Percentiles rank a stretch among this genome's conserved stretches.
phyloP scores from a whole-genome alignment of 2,888 invertebrate species.

The Metacarcinus magister region DNA sequence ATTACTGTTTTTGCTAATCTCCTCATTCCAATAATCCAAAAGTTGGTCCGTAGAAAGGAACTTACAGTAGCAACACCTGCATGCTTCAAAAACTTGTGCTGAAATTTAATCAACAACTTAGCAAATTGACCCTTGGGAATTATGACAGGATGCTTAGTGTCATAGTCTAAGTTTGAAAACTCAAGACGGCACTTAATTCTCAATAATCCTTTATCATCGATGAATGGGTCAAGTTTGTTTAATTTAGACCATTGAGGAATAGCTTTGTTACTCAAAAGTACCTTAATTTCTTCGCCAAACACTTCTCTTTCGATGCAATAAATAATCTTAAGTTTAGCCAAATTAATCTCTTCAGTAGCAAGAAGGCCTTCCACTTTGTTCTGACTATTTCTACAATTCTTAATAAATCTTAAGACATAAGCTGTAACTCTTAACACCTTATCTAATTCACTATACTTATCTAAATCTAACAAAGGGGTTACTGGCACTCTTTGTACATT shows the following conservation, averaged over 20 bases:
- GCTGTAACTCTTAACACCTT: conserved; percentile 67
- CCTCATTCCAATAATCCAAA: conserved; percentile 69
- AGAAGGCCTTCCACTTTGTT: conserved; percentile 59
- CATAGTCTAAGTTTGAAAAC: conserved; percentile 69
- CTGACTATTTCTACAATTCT: conserved; percentile 64
- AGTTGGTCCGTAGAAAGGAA: conserved; percentile 62
- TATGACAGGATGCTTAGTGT: conserved; percentile 71
- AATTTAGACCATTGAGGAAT: conserved; percentile 67
- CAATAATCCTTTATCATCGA: conserved; percentile 56
- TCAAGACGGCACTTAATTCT: conserved; percentile 64
- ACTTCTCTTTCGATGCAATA: conserved; percentile 42
- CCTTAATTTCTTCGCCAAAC: conserved; percentile 55
- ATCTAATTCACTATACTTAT: conserved; percentile 52
- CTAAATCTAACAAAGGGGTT: conserved; percentile 43
- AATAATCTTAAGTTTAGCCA: conserved; percentile 58
- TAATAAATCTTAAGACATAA: conserved; percentile 66
- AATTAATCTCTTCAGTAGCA: conserved; percentile 66
- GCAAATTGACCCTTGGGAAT: conserved; percentile 68
- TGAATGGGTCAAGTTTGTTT: conserved; percentile 59
- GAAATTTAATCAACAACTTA: conserved; percentile 71
- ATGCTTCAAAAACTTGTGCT: conserved; percentile 66
- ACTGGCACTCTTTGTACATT: conserved; percentile 59
- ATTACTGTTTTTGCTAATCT: conserved; percentile 67
- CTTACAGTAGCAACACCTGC: conserved; percentile 63
- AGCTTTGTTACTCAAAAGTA: conserved; percentile 64